Base-by-base conservation (phyloP, 2,113 vertebrate species). In the Seriola aureovittata region DNA sequence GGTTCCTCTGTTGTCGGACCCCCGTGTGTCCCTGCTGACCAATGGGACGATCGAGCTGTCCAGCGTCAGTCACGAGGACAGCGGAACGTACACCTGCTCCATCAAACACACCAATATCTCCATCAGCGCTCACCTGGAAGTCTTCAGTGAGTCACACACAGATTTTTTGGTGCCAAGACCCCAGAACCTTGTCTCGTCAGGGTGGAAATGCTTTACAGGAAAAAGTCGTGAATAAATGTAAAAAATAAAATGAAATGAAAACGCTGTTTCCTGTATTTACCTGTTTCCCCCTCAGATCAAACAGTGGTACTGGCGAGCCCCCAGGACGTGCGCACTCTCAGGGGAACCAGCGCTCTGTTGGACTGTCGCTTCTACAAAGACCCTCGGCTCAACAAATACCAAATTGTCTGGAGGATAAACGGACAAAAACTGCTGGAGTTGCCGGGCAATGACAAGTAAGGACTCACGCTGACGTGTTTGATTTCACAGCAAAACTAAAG, bases 41-140 rank as follows among this genome's bases (percentile, higher is more conserved):
- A 94, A 96, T 0, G 97, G 97, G 11, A 95, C 94, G 1, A 74
- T 98, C 40, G 50, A 84, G 40, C 92, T 97, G 80, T 81, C 89
- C 2, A 76, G 94, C 7, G 92, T 92, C 32, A 87, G 66, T 9
- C 84, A 65, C 17, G 74, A 91, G 0, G 97, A 97, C 78, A 82
- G 78, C 0, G 96, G 96, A 1, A 21, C 4, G 0, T 98, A 96
- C 89, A 92, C 64, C n/a, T 98, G 97, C 90, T 88, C 88, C 3
- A 84, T 97, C 34, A 73, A 78, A 40, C 38, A 94, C 81, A 76
- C 81, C 85, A 95, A 95, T 64, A 88, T 92, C 77, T 95, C 92
- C 87, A 96, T 97, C 78, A 84, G 55, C 0, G 96, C 96, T 7
- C 81, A 91, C 46, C 92, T 98, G 46, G 82, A 94, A 2, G 95